Base-by-base conservation (phyloP, 2,797 vertebrate species). In the Sebastes baramenuke region DNA sequence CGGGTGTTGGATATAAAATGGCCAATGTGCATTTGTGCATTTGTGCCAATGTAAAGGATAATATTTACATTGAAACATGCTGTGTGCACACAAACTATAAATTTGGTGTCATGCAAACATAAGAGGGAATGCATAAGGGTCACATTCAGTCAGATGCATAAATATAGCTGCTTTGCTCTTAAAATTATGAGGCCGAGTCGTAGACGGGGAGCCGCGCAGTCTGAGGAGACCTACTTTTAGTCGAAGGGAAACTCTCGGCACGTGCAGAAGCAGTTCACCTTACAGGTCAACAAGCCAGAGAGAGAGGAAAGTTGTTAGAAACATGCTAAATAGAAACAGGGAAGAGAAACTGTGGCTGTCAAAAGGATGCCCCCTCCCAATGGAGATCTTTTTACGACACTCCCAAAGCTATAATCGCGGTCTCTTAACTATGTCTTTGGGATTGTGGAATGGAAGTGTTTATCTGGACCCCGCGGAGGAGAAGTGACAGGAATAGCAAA, bases 401-500 rank as follows among this genome's bases (percentile, higher is more conserved):
- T 88, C 87, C 90, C 79, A 82, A 85, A 85, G 90, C 94, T 94
- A 79, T 96, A 95, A 96, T 95, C 91, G 88, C 59, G 89, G 95
- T 89, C 81, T 90, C 77, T 77, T 92, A 95, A 95, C 84, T 92
- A 90, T 89, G 90, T 94, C 91, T 92, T 90, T 89, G 87, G 90
- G 88, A 90, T 88, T 92, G 89, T 87, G 89, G 90, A 93, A 92
- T 90, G 92, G 91, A 95, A 92, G 94, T 92, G 91, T 95, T 96
- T 94, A 94, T 95, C 91, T 89, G 87, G 92, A 77, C 69, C 87
- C 79, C 65, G 85, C 62, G 81, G 89, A 88, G 12, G 0, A 38
- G 82, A 86, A 84, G 82, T 79, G 87, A 93, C 93, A 93, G 91
- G 90, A 95, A 95, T 94, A 95, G 85, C 90, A 85, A 32, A 61